Conservation (phyloP, 2,797 vertebrate genomes). For the Gymnothorax javanicus region DNA sequence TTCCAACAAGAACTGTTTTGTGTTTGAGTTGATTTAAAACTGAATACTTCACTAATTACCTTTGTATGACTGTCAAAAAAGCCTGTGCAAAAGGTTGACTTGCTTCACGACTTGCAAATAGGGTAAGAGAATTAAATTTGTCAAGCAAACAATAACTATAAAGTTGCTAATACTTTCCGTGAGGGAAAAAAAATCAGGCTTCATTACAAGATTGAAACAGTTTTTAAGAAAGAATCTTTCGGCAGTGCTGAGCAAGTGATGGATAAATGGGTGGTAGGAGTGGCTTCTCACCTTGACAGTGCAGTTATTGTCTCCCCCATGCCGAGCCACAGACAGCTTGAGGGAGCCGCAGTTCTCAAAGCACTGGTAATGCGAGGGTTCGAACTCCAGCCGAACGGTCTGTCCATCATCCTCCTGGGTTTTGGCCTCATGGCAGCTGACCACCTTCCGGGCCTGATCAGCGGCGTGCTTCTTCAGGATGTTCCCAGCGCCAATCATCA, state of each 20-base stretch:
- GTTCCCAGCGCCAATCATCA: slow-evolving; percentile 86
- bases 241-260: not conserved
- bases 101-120: too few relatives aligned
- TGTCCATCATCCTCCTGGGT: slow-evolving; percentile 76
- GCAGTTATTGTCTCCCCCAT: slow-evolving; percentile 69
- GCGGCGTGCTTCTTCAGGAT: slow-evolving; percentile 85
- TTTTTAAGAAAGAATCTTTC: too few relatives aligned
- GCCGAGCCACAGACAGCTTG: slow-evolving; percentile 72
- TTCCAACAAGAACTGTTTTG: too few relatives aligned
- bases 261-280: not conserved
- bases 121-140: too few relatives aligned
- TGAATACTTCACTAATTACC: not conserved
- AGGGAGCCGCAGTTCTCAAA: slow-evolving; percentile 85
- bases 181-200: too few relatives aligned
- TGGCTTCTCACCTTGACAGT: slow-evolving; percentile 69
- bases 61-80: not conserved
- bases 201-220: too few relatives aligned
- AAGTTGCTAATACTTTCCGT: too few relatives aligned
- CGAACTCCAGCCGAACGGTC: slow-evolving; percentile 73
- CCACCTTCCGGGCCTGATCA: slow-evolving; percentile 81
- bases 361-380: slow-evolving; percentile 79
- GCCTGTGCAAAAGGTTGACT: not conserved
- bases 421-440: slow-evolving; percentile 73
- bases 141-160: too few relatives aligned
- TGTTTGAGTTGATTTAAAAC: too few relatives aligned